Conservation (phyloP, 2,797 vertebrate species). For the Alauda arvensis region DNA sequence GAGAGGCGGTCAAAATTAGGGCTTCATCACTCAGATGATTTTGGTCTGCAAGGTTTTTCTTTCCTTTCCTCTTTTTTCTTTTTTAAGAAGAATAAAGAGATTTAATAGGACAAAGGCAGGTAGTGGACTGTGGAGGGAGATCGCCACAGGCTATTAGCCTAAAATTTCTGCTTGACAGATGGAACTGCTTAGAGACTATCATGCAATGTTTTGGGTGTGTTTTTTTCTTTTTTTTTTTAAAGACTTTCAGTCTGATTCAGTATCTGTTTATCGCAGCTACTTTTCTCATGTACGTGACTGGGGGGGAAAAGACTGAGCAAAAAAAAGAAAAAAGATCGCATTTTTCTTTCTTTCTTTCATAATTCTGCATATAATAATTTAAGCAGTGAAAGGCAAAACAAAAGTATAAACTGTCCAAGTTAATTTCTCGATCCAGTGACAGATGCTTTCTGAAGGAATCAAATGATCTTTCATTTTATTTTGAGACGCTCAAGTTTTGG, state of each 20-base stretch:
- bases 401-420: conserved; percentile 1
- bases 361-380: conserved; percentile 9
- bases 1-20: conserved; percentile 82
- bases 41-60: conserved; percentile 83
- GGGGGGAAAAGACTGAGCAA: not conserved
- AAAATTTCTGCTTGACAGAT: conserved; percentile 94
- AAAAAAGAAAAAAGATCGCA: not conserved
- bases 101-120: conserved; percentile 94
- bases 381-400: conserved; percentile 29
- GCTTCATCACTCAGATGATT: conserved; percentile 86
- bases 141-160: conserved; percentile 92
- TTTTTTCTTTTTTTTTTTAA: conserved; percentile 16
- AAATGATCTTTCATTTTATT: not conserved
- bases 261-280: conserved; percentile 80
- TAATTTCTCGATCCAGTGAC: not conserved
- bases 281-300: conserved; percentile 71
- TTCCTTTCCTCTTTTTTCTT: conserved; percentile 61
- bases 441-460: conserved; percentile 28
- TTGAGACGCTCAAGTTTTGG: not conserved
- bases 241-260: conserved; percentile 78
- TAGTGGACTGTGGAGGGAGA: conserved; percentile 87
- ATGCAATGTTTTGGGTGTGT: conserved; percentile 81
- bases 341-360: not conserved
- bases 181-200: conserved; percentile 96
- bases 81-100: conserved; percentile 85